Percentiles rank a stretch among this genome's conserved stretches.
phyloP scores from a whole-genome alignment of 2,888 invertebrate species.

The Eledona agricola region DNA sequence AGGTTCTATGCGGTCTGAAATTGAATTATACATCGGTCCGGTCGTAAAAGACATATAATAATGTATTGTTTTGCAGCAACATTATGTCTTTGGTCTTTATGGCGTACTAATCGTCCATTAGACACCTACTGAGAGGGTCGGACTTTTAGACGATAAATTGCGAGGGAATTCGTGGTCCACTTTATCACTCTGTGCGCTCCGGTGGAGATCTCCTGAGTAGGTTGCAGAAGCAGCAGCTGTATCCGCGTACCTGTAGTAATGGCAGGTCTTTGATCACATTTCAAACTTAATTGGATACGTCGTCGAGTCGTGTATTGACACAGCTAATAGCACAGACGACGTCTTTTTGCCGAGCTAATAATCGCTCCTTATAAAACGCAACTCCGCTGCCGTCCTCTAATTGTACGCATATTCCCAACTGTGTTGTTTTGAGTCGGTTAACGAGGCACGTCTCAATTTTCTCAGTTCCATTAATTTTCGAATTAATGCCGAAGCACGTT shows the following conservation, averaged over 20 bases:
- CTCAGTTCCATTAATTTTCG: constrained; percentile 26
- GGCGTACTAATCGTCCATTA: no score
- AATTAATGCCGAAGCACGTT: constrained; percentile 16
- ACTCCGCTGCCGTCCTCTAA: constrained; percentile 6
- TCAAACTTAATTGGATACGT: constrained; percentile 14
- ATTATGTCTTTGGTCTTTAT: no score
- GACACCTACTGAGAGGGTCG: no score
- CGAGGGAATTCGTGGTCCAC: no score
- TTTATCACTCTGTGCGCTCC: no score
- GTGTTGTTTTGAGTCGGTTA: constrained; percentile 22
- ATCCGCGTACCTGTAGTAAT: neutral
- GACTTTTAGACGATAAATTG: no score
- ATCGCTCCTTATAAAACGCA: constrained; percentile 22
- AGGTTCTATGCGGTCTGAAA: no score
- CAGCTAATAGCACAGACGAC: constrained; percentile 26
- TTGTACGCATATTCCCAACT: constrained; percentile 18
- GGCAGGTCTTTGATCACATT: constrained; percentile 8
- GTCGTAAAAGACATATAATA: no score
- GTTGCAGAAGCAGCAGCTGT: neutral
- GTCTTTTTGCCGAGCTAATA: constrained; percentile 17
- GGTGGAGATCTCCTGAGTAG: no score
- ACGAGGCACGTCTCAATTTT: constrained; percentile 34
- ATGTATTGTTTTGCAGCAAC: no score
- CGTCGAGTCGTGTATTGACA: constrained; percentile 28
- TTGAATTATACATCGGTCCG: no score